phyloP scores from a whole-genome alignment of 2,113 vertebrate genomes.

The Engraulis encrasicolus region DNA sequence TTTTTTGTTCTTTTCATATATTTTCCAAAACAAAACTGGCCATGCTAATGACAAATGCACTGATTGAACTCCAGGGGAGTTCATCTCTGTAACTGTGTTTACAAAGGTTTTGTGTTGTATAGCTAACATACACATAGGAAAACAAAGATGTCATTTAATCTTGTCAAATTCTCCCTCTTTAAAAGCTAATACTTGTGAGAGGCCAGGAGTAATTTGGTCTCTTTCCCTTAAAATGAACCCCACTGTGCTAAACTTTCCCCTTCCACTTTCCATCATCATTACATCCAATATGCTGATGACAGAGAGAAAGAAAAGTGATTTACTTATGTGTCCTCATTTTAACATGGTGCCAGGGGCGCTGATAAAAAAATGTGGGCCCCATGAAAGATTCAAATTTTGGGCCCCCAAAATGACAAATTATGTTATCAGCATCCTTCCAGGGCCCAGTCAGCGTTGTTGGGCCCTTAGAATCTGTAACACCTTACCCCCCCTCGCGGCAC shows the following conservation, averaged over 20 bases:
- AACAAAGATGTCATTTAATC: neutral
- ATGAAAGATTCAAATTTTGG: too few relatives aligned
- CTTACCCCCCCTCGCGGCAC: too few relatives aligned
- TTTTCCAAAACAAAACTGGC: slow-evolving; percentile 37
- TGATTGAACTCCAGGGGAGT: neutral
- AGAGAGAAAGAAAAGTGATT: neutral
- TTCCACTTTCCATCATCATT: neutral
- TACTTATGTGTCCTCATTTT: slow-evolving; percentile 54
- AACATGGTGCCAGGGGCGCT: too few relatives aligned
- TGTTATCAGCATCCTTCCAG: too few relatives aligned
- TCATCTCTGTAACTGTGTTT: neutral
- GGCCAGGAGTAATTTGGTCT: neutral
- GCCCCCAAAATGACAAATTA: too few relatives aligned
- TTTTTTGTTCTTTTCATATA: neutral
- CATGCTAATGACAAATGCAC: neutral
- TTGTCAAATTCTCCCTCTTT: neutral
- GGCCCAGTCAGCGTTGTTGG: too few relatives aligned
- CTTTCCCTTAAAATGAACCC: neutral
- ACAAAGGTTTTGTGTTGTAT: neutral
- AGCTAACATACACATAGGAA: neutral
- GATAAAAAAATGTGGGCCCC: too few relatives aligned
- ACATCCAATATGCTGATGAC: neutral
- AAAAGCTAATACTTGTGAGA: neutral
- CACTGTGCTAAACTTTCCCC: neutral
- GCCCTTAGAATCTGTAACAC: too few relatives aligned